Evolutionary conservation across 92 coral and sea anemone genomes (phyloP), one percentile per base, ranked within the genome.

Genomic region (Bergia puertoricense): DNA sequence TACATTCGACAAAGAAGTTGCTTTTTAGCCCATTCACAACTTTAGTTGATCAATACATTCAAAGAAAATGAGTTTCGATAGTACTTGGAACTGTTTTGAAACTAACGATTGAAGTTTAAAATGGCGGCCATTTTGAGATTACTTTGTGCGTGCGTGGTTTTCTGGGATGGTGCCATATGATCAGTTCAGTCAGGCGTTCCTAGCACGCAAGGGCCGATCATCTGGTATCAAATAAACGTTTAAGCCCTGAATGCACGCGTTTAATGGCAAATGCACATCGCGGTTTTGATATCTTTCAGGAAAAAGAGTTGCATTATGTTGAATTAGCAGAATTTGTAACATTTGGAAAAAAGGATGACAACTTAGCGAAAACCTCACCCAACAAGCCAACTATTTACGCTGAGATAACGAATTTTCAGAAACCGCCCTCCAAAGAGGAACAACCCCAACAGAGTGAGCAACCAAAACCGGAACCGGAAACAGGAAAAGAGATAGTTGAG

Each of bases 341-440:
- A 40, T 41, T 62, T 1, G 45, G 46, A 39, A 81, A 40, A 43
- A 36, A 30, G 66, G 76, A 44, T 67, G 76, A 83, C n/a, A n/a
- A 83, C 13, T 3, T 46, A 67, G 43, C n/a, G n/a, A 84, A 84
- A 84, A 62, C 87, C 77, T 65, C 78, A 68, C 43, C 77, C 37
- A 43, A 16, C 56, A 46, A 69, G n/a, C 79, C 68, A 30, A 84
- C 79, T 43, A 59, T 23, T 84, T 84, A 84, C 18, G 87, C 79
- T 72, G 87, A 84, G 11, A 84, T 84, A 69, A 65, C 39, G 39
- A 76, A 82, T 65, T 84, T 84, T 71, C 87, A 84, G 87, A 71
- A 84, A 84, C 73, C 8, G 30, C 16, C 45, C 43, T 42, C 45
- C 10, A 38, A 80, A 56, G 73, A 37, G 7, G 85, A 80, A 40